Evolutionary conservation across 1,140 invertebrate genomes (phyloP), one percentile per base, ranked within the genome.

Genomic region (Drosophila novamexicana): DNA sequence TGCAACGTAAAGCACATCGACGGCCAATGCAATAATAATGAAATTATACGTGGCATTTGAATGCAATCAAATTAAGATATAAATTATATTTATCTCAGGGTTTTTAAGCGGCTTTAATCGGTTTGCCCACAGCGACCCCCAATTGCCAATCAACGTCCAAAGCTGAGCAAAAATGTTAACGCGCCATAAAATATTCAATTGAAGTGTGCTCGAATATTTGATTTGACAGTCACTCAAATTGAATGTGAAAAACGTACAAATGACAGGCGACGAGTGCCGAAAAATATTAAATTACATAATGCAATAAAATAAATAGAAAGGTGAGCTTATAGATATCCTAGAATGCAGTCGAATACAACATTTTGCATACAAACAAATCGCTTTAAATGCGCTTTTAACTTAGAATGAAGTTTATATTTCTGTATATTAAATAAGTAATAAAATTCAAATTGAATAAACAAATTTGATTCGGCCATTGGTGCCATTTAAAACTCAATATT

Each of bases 31-130:
- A 71, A 69, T 72, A 53, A 80, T 77, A 77, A 83, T 84, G 73
- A 73, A 83, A 84, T 84, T 84, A 62, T 77, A 53, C 56, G 76
- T 80, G 66, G 64, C 44, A 66, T 83, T 80, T 80, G 79, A 84
- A 80, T 79, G 81, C 72, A 72, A 77, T 77, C 66, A 65, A 84
- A 84, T 83, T 76, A 72, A 79, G 77, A 75, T 77, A 84, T 76
- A 76, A 47, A 59, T 36, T 40, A 40, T 42, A 40, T 68, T 61
- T 36, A 44, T 52, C 47, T 7, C 10, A 5, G 53, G 7, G 49
- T 52, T 59, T 56, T 37, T 8, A 58, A 32, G 36, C 7, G 54
- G 54, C n/a, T 50, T 39, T 16, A 45, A 58, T 58, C 29, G 16
- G 22, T 12, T 22, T n/a, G 8, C 4, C 4, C 22, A 29, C 22